Evolutionary conservation across 2,797 vertebrate genomes (phyloP), one percentile per base, ranked within the genome.

Genomic region (Rhinogobio ventralis): DNA sequence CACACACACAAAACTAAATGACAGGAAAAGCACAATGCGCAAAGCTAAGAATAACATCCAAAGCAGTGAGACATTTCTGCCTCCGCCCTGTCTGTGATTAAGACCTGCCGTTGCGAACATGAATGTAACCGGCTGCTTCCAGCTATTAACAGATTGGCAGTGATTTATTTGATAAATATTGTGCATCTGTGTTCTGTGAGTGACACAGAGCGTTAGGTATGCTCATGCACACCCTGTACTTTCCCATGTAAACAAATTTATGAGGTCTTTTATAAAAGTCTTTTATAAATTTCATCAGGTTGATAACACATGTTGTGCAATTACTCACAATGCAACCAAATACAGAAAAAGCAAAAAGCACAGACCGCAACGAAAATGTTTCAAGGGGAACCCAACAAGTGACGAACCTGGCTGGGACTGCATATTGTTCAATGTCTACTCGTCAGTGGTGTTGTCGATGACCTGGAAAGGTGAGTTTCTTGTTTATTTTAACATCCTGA

Each of bases 31-130:
- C 46, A 30, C 25, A 51, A 51, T 73, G 71, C 19, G 45, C 25
- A 30, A 17, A 73, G 71, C 71, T 73, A 2, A 30, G 71, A 51
- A 73, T 30, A 53, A 53, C 17, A 69, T 45, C 6, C 39, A n/a
- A 2, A 45, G 39, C 23, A 2, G 2, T 11, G 71, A 73, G 71
- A 73, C 4, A 45, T 77, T 39, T 69, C 55, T 78, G 45, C 1
- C 28, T 67, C 45, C 23, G 30, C 51, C 83, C 81, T 83, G 76
- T 77, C 23, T 57, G 28, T 68, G 76, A 79, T 75, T 79, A 23
- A 66, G 73, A 45, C 28, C 33, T 78, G 25, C 62, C 17, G n/a
- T 74, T 55, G n/a, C 30, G 7, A 80, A 71, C 57, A 86, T 53
- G 30, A 13, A 30, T 62, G 39, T 36, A 33, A 23, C 11, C 14